phyloP scores from a whole-genome alignment of 2,888 invertebrate species.

The Ariolimax columbianus region DNA sequence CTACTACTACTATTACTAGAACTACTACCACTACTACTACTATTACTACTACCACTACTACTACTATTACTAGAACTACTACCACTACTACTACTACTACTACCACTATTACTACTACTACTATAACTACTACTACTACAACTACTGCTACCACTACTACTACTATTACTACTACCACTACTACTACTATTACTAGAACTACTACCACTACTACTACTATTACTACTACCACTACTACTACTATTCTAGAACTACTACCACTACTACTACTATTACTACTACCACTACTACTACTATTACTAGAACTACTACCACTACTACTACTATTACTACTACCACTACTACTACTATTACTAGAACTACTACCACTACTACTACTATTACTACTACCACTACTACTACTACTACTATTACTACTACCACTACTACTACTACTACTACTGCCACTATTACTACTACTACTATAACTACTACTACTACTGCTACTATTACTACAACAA shows the following conservation, averaged over 20 bases:
- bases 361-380: background rate
- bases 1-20: too few relatives aligned
- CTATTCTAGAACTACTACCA: background rate
- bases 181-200: background rate
- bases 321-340: background rate
- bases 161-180: too few relatives aligned
- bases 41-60: too few relatives aligned
- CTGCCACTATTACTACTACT: background rate
- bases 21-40: too few relatives aligned
- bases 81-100: background rate
- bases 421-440: background rate
- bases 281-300: background rate
- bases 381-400: background rate
- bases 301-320: background rate
- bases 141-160: too few relatives aligned
- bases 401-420: background rate
- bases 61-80: background rate
- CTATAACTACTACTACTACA: too few relatives aligned
- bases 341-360: background rate
- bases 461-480: background rate
- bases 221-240: constrained; percentile 1
- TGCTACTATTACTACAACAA: background rate
- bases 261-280: background rate
- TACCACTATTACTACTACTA: too few relatives aligned
- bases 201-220: background rate